Evolutionary conservation across 2,113 vertebrate genomes (phyloP).

Genomic region (Acanthisitta chloris): DNA sequence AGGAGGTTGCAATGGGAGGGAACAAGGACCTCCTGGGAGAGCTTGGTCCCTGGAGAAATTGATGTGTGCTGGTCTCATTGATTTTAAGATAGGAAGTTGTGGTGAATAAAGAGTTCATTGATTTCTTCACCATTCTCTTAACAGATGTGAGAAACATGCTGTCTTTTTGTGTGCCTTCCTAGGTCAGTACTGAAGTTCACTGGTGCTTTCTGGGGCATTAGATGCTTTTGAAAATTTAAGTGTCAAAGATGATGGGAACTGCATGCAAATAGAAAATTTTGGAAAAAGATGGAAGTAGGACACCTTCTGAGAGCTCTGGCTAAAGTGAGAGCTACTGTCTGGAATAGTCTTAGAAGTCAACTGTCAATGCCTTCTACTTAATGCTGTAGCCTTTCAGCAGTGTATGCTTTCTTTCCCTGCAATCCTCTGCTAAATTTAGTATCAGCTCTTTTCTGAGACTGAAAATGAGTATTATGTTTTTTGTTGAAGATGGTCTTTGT

Average conservation of each 20-base stretch:
- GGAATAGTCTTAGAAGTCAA: background rate
- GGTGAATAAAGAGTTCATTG: background rate
- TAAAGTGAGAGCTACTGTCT: background rate
- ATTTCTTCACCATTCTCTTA: background rate
- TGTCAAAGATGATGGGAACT: background rate
- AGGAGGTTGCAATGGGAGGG: background rate
- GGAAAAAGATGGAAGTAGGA: background rate
- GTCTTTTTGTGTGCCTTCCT: background rate
- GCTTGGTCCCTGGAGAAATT: background rate
- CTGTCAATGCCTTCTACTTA: background rate
- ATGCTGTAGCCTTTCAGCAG: background rate
- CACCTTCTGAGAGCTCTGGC: background rate
- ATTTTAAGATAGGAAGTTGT: background rate
- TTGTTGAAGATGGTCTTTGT: background rate
- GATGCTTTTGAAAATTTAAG: background rate
- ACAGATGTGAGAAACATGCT: background rate
- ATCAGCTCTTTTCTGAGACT: background rate
- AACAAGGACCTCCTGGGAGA: background rate
- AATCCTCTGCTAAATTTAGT: background rate
- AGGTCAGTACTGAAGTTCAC: background rate
- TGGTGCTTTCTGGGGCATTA: background rate
- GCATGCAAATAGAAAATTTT: background rate
- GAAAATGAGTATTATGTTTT: background rate
- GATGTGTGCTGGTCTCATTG: accelerated
- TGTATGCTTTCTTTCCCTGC: background rate